Conservation (phyloP, 2,888 invertebrate species). For the Heteromurus nitidus region DNA sequence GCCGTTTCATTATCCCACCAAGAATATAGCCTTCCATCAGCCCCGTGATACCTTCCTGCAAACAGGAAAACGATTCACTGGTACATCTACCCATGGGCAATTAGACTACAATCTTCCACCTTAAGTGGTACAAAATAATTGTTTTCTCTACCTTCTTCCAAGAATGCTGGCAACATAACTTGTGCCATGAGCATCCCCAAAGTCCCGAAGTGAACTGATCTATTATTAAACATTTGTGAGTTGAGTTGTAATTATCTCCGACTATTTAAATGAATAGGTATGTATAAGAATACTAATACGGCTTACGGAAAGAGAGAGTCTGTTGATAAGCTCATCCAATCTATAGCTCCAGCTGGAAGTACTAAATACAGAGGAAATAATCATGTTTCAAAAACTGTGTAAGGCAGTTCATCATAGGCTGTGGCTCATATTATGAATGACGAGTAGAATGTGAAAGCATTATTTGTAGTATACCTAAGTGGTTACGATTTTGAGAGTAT, state of each 20-base stretch:
- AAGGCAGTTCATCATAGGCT: no score
- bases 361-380: no score
- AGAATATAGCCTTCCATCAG: slow-evolving; percentile 43
- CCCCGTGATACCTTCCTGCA: slow-evolving; percentile 54
- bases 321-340: not conserved
- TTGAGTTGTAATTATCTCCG: not conserved
- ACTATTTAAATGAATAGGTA: slow-evolving; percentile 7
- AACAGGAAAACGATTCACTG: not conserved
- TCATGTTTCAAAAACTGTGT: no score
- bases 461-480: slow-evolving; percentile 61
- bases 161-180: slow-evolving; percentile 53
- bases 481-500: slow-evolving; percentile 49
- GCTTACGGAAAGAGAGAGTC: slow-evolving; percentile 29
- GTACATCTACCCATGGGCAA: not conserved
- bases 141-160: slow-evolving; percentile 56
- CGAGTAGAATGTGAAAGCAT: no score
- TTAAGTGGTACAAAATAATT: no score
- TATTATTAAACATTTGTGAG: slow-evolving; percentile 15
- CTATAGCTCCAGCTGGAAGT: slow-evolving; percentile 31
- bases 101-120: not conserved
- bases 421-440: no score
- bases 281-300: not conserved
- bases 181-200: slow-evolving; percentile 57
- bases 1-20: slow-evolving; percentile 67
- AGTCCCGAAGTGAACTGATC: slow-evolving; percentile 63